A percentile compares a stretch with the other conserved stretches of the same genome.
Evolutionary conservation across 1,140 invertebrate species (phyloP).

Genomic region (Macrobrachium nipponense): DNA sequence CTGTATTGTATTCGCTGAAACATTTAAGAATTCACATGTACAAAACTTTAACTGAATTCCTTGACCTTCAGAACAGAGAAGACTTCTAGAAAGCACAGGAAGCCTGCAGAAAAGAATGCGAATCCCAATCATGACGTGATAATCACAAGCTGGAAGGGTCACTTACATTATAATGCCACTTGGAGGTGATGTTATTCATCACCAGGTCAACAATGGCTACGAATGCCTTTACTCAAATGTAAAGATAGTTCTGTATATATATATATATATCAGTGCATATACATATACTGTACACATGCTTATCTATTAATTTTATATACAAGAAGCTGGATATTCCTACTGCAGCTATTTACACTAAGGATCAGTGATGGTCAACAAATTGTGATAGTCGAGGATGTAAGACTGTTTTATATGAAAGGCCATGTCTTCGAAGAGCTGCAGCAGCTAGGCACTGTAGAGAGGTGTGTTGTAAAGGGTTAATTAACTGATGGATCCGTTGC

Average conservation of each 20-base stretch:
- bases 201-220: conserved; percentile 56
- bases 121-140: conserved; percentile 20
- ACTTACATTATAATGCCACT: conserved; percentile 59
- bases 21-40: background rate
- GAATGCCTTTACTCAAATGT: conserved; percentile 62
- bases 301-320: conserved; percentile 46
- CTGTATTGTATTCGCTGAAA: no score
- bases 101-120: conserved; percentile 5
- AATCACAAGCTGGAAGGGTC: conserved; percentile 19
- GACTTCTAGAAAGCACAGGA: conserved; percentile 39
- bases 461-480: conserved; percentile 84
- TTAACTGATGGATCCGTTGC: conserved; percentile 75
- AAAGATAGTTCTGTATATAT: conserved; percentile 32
- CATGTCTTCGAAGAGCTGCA: conserved; percentile 77
- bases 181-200: conserved; percentile 56
- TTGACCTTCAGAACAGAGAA: background rate
- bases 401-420: conserved; percentile 71
- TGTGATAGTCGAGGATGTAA: conserved; percentile 56
- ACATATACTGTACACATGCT: conserved; percentile 43
- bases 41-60: background rate
- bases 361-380: conserved; percentile 60
- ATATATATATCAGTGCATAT: conserved; percentile 39
- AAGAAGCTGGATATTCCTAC: conserved; percentile 39
- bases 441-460: conserved; percentile 85
- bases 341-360: conserved; percentile 37